Evolutionary conservation across 2,888 invertebrate genomes (phyloP).

Genomic region (Lypha dubia): DNA sequence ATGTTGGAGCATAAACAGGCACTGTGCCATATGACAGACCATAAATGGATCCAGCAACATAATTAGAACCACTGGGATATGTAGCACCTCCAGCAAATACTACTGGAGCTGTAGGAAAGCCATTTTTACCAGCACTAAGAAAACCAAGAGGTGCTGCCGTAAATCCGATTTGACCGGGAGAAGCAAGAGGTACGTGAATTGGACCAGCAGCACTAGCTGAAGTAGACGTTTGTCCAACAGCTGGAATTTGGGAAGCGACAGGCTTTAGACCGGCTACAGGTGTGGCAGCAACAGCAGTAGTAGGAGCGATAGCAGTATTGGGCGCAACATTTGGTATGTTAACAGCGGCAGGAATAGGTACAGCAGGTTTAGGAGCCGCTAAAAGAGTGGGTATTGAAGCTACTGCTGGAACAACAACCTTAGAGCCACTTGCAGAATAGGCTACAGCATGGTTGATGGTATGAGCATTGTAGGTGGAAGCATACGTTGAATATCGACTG

Average conservation of each 20-base stretch:
- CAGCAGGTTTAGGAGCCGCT: slow-evolving; percentile 46
- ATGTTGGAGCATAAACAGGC: slow-evolving; percentile 2
- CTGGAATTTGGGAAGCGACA: not conserved
- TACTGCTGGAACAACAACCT: slow-evolving; percentile 73
- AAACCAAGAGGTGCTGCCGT: slow-evolving; percentile 72
- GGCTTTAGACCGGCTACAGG: slow-evolving; percentile 22
- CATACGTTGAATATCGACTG: slow-evolving; percentile 88
- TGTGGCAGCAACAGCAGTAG: not conserved
- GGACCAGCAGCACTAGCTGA: not conserved
- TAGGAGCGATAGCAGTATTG: slow-evolving; percentile 63
- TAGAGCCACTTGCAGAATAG: slow-evolving; percentile 84
- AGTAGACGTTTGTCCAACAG: not conserved
- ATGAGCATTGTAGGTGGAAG: slow-evolving; percentile 90
- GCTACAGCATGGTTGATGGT: slow-evolving; percentile 90
- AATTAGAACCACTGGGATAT: slow-evolving; percentile 14
- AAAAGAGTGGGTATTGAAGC: slow-evolving; percentile 67
- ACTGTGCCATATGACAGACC: not conserved
- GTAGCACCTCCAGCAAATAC: not conserved
- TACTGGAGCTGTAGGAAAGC: slow-evolving; percentile 59
- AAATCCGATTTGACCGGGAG: slow-evolving; percentile 60
- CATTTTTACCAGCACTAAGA: slow-evolving; percentile 61
- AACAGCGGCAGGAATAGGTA: not conserved
- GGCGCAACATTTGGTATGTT: slow-evolving; percentile 70
- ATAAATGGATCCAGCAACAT: slow-evolving; percentile 8
- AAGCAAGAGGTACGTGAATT: slow-evolving; percentile 70